These are phyloP conservation scores for Sitta carolinensis DNA, from an alignment of 2,797 vertebrate genomes.

Conservation along the genomic window DNA sequence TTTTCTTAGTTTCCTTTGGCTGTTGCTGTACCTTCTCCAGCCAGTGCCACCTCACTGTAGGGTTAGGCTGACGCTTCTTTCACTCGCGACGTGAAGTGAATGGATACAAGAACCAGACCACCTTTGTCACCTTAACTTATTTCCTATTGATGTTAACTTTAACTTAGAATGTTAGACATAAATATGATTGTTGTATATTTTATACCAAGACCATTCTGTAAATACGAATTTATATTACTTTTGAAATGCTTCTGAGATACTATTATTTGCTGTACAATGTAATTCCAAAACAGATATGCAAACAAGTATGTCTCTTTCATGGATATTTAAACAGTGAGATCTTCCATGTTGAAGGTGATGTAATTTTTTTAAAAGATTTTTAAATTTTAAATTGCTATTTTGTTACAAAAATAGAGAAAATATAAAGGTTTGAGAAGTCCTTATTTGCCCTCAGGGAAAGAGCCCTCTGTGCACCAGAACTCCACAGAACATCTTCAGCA, in stretches of 20 bases:
- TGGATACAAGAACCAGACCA: conserved; percentile 75
- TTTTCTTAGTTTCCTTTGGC: conserved; percentile 69
- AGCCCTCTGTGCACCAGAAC: conserved; percentile 83
- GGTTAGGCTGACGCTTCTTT: conserved; percentile 71
- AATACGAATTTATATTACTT: conserved; percentile 78
- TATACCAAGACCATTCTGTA: conserved; percentile 80
- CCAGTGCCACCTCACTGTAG: conserved; percentile 70
- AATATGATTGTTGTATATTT: conserved; percentile 78
- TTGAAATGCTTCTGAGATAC: conserved; percentile 80
- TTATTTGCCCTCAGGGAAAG: conserved; percentile 88
- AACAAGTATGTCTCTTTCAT: conserved; percentile 79
- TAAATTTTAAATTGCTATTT: conserved; percentile 83
- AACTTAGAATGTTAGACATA: conserved; percentile 76
- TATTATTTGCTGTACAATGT: conserved; percentile 78
- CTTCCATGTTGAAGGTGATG: conserved; percentile 79
- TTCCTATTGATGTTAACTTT: conserved; percentile 75
- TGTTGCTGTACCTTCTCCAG: conserved; percentile 72
- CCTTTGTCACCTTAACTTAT: conserved; percentile 78
- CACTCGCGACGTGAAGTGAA: conserved; percentile 70
- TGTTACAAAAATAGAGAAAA: conserved; percentile 83
- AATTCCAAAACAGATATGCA: conserved; percentile 80
- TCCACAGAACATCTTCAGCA: conserved; percentile 82
- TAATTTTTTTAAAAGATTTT: conserved; percentile 82
- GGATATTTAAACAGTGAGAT: conserved; percentile 83
- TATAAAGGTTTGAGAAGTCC: conserved; percentile 79